Evolutionary conservation across 2,888 invertebrate species (phyloP).

Genomic region (Idaea straminata): DNA sequence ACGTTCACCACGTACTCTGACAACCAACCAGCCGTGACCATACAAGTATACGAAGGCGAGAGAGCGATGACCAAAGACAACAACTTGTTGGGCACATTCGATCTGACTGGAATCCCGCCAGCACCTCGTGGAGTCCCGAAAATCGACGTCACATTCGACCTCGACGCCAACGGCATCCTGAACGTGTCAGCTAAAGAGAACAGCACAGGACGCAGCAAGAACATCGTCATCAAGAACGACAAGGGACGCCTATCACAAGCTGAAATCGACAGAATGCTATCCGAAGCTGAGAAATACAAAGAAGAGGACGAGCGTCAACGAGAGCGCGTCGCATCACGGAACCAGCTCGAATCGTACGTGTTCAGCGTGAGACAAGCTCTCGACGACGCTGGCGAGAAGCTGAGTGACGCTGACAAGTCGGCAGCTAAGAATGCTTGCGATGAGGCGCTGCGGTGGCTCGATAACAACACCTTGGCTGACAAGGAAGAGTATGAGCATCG

Average conservation of each 20-base stretch:
- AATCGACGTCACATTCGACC: conserved; percentile 86
- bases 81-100: conserved; percentile 83
- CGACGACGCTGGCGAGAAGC: conserved; percentile 81
- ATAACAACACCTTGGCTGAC: conserved; percentile 82
- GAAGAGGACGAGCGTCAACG: conserved; percentile 86
- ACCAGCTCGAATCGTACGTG: conserved; percentile 85
- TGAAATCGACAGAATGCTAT: conserved; percentile 89
- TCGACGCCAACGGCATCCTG: conserved; percentile 89
- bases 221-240: conserved; percentile 91
- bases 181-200: conserved; percentile 91
- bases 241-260: conserved; percentile 89
- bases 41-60: conserved; percentile 88
- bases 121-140: conserved; percentile 85
- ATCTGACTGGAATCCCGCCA: conserved; percentile 84
- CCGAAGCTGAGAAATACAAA: conserved; percentile 86
- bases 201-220: conserved; percentile 83
- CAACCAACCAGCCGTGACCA: conserved; percentile 88
- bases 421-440: conserved; percentile 72
- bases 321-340: conserved; percentile 84
- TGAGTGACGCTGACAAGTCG: conserved; percentile 84
- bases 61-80: conserved; percentile 90
- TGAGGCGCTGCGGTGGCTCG: conserved; percentile 85
- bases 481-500: conserved; percentile 83
- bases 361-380: conserved; percentile 85
- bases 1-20: conserved; percentile 90